Conservation (phyloP, 2,113 vertebrate genomes). For the Alethe diademata region DNA sequence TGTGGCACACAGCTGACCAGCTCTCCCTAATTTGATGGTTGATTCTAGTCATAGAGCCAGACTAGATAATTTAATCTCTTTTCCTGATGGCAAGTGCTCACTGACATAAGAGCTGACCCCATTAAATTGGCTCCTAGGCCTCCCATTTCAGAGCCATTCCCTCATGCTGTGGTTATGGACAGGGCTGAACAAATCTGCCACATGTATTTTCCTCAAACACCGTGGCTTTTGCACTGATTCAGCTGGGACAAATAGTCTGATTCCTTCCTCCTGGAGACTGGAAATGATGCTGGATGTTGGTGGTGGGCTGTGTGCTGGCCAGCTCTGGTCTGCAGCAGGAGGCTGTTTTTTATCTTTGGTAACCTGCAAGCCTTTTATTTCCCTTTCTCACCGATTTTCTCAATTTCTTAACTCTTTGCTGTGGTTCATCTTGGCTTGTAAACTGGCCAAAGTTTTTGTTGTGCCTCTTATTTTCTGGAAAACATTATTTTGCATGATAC, state of each 20-base stretch:
- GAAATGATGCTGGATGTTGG: background rate
- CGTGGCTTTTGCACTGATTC: background rate
- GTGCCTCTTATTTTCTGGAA: background rate
- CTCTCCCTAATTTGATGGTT: background rate
- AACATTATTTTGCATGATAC: background rate
- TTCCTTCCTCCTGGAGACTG: background rate
- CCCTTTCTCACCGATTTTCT: background rate
- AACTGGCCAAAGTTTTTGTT: background rate
- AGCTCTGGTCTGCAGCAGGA: background rate
- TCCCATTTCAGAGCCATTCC: background rate
- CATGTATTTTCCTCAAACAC: background rate
- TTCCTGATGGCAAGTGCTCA: background rate
- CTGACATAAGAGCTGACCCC: background rate
- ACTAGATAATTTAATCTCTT: background rate
- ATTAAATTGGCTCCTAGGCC: background rate
- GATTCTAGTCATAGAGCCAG: background rate
- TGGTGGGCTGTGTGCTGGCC: background rate
- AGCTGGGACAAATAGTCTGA: background rate
- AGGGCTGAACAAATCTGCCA: background rate
- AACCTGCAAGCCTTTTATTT: slow-evolving; percentile 20
- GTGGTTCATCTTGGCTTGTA: background rate
- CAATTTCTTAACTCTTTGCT: slow-evolving; percentile 26
- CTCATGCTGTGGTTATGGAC: accelerated
- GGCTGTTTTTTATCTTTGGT: background rate
- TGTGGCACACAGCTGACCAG: background rate